Base-by-base conservation (phyloP, 2,797 vertebrate species). In the Sebastes hubbsi region DNA sequence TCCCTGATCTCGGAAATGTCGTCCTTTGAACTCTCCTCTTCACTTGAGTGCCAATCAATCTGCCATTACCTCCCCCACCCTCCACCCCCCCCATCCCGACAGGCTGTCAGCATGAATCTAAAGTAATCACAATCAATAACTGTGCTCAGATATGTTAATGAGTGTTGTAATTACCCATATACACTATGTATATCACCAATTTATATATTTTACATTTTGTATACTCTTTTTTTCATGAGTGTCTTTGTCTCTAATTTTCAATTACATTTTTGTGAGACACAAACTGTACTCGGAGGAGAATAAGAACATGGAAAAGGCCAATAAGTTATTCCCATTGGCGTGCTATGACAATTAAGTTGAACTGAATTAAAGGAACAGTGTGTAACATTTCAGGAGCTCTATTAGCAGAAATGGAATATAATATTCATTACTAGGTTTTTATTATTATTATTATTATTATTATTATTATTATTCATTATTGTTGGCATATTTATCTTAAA, bases 1-100 rank as follows among this genome's bases (percentile, higher is more conserved):
- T 65, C 25, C 24, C n/a, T 69, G 61, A 72, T 82, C 62, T 66
- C 52, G 16, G 56, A 73, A 46, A 73, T 60, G 59, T 32, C 58
- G 46, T 38, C 64, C 32, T 74, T 65, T 71, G 64, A 78, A 36
- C 42, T 58, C 30, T 14, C 25, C 68, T n/a, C 67, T 64, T 68
- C 83, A 54, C 65, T 66, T 56, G 34, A 85, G 60, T 68, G 68
- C 67, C 76, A 77, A 61, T 82, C 73, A 79, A 25, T 49, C 64
- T 49, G 25, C 5, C 16, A 32, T 55, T 55, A 25, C 63, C 8
- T 24, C 27, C 4, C 4, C 27, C 4, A 12, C 32, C 32, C 8
- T 8, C 0, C 29, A 12, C 27, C 27, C 27, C 4, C 1, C 27
- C 4, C 25, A 3, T 3, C 9, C 18, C 10, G 14, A 63, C 25